Conservation (phyloP, 2,797 vertebrate species). For the Parauchenoglanis punctatus region DNA sequence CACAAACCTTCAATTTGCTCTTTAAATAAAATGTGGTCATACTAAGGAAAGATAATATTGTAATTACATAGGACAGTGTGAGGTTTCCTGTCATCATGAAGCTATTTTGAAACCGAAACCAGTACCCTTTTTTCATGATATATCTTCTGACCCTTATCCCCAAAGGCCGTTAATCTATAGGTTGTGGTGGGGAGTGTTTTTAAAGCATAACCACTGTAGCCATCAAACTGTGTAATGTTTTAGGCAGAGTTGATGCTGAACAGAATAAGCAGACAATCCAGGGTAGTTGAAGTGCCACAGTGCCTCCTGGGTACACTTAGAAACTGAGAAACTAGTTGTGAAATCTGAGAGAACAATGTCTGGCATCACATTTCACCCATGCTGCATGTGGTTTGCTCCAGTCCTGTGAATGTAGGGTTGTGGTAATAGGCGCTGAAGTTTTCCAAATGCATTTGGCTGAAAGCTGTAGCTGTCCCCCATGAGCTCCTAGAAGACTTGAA, state of each 20-base stretch:
- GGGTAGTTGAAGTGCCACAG: neutral
- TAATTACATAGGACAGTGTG: conserved; percentile 22
- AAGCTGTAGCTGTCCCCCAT: conserved; percentile 27
- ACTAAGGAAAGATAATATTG: conserved; percentile 5
- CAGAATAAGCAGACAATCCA: conserved; percentile 29
- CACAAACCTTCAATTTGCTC: conserved; percentile 16
- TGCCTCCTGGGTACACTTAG: conserved; percentile 37
- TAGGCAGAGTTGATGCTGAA: conserved; percentile 9
- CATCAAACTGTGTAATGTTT: conserved; percentile 23
- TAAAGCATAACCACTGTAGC: conserved; percentile 14
- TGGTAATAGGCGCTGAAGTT: conserved; percentile 39
- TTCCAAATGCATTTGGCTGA: conserved; percentile 49
- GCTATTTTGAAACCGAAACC: conserved; percentile 14
- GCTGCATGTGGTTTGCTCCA: conserved; percentile 35
- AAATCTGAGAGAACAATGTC: conserved; percentile 48
- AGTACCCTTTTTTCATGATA: neutral
- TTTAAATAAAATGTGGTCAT: conserved; percentile 29
- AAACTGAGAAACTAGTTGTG: conserved; percentile 49
- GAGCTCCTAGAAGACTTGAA: conserved; percentile 40
- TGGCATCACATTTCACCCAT: conserved; percentile 40
- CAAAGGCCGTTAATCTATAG: neutral
- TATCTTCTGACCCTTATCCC: neutral
- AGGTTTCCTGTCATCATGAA: conserved; percentile 20
- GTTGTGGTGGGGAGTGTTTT: neutral
- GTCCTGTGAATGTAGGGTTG: conserved; percentile 35